phyloP scores from a whole-genome alignment of 1,140 invertebrate species.

The Potamilus streckersoni region DNA sequence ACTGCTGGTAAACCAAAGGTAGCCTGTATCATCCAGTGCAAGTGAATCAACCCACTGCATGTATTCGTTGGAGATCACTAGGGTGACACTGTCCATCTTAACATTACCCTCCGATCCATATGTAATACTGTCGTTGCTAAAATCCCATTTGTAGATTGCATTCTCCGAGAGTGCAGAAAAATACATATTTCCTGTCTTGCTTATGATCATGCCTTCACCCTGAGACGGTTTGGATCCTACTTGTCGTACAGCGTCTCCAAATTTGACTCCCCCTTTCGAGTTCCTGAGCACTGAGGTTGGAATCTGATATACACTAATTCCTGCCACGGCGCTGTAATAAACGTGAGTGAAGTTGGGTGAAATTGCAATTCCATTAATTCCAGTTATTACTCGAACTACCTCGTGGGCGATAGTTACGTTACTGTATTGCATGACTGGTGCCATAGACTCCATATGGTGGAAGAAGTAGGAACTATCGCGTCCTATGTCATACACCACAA shows the following conservation, averaged over 20 bases:
- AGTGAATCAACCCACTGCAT: conserved; percentile 44
- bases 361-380: conserved; percentile 42
- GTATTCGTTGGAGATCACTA: conserved; percentile 19
- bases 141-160: conserved; percentile 34
- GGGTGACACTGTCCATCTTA: conserved; percentile 23
- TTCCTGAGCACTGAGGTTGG: conserved; percentile 26
- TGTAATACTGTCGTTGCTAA: conserved; percentile 27
- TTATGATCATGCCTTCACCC: conserved; percentile 33
- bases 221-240: conserved; percentile 30
- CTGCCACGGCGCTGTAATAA: conserved; percentile 38
- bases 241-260: conserved; percentile 25
- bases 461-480: conserved; percentile 18
- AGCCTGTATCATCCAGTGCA: conserved; percentile 34
- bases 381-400: conserved; percentile 14
- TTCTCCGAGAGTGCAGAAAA: conserved; percentile 31
- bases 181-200: conserved; percentile 32
- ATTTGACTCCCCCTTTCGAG: conserved; percentile 8
- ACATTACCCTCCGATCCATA: conserved; percentile 27
- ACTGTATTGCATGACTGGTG: conserved; percentile 15
- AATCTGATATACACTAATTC: conserved; percentile 30
- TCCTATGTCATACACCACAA: conserved; percentile 34
- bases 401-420: conserved; percentile 13
- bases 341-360: conserved; percentile 37
- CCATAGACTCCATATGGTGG: conserved; percentile 25
- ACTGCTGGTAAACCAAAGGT: conserved; percentile 43